phyloP scores from a whole-genome alignment of 2,113 vertebrate species.

The Petromus typicus region DNA sequence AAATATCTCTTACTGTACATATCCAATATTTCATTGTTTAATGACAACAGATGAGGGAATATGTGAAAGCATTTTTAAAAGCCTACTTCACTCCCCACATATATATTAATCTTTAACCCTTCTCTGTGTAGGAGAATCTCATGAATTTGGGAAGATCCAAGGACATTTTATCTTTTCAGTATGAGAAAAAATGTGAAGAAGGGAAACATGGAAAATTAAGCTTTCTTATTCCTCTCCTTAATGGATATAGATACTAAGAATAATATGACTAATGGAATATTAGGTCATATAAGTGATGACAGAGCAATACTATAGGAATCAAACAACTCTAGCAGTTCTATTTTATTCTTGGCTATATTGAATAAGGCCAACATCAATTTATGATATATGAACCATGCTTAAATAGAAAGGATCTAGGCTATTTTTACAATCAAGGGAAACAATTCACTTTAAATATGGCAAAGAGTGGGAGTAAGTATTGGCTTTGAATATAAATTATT shows the following conservation, averaged over 20 bases:
- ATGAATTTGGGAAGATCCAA: background rate
- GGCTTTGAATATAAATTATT: constrained; percentile 26
- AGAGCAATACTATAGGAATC: constrained; percentile 19
- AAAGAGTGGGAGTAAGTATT: background rate
- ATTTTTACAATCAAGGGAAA: constrained; percentile 55
- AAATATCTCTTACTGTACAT: background rate
- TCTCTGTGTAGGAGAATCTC: background rate
- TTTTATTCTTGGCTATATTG: constrained; percentile 37
- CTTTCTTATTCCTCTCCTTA: constrained; percentile 19
- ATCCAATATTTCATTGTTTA: background rate
- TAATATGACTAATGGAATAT: constrained; percentile 63
- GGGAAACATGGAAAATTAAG: background rate
- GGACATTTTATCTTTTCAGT: background rate
- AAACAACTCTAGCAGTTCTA: background rate
- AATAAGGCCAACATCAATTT: constrained; percentile 56
- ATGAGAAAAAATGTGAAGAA: constrained; percentile 45
- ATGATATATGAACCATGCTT: background rate
- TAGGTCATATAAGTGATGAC: constrained; percentile 10
- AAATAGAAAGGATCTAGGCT: constrained; percentile 48
- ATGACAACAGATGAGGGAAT: background rate
- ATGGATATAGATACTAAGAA: constrained; percentile 36
- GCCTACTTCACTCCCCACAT: background rate
- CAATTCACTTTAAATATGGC: constrained; percentile 64
- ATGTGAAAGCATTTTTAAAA: constrained; percentile 2
- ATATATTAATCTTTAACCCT: background rate